Evolutionary conservation across 2,797 vertebrate genomes (phyloP), one percentile per base, ranked within the genome.

Genomic region (Phoxinus dragarum): DNA sequence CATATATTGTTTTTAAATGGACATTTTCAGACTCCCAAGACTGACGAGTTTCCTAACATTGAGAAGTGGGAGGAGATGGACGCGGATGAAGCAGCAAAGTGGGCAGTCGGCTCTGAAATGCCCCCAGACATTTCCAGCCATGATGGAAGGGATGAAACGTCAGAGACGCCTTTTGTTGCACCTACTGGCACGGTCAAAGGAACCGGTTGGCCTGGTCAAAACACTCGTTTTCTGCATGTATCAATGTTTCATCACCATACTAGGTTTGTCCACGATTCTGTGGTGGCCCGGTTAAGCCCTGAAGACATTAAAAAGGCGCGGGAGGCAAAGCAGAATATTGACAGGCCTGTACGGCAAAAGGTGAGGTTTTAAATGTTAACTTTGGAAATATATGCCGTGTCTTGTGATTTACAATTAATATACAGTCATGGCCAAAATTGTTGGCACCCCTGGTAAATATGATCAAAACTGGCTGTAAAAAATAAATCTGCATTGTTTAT

Each of bases 241-340:
- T 6, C 76, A 16, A 49, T 72, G 2, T 89, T 84, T 84, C 66
- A 19, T 72, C 88, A 47, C 38, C 92, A 92, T 59, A 87, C 71
- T 17, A 91, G 95, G 84, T 94, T 89, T 40, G 73, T 93, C 10
- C 95, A 95, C 11, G 93, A 95, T 88, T 91, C 95, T 0, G 92
- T 92, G 16, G 90, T 94, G 82, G 92, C 94, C 85, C 92, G 95
- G 54, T 94, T 97, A 72, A 94, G 93, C 17, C 92, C 96, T 2
- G 96, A 96, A 80, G 96, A 96, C 88, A 95, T 97, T 19, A 94
- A 94, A 93, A 96, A 96, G 84, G 96, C 96, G 64, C 90, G 96
- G 42, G 95, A 96, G 83, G 89, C 94, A 0, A 97, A 96, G 88
- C 92, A 93, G 88, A 83, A 82, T 3, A 19, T 86, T 11, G 52